These are phyloP conservation scores for Notospermus geniculatus DNA, from an alignment of 1,140 invertebrate genomes.

Conservation along the genomic window DNA sequence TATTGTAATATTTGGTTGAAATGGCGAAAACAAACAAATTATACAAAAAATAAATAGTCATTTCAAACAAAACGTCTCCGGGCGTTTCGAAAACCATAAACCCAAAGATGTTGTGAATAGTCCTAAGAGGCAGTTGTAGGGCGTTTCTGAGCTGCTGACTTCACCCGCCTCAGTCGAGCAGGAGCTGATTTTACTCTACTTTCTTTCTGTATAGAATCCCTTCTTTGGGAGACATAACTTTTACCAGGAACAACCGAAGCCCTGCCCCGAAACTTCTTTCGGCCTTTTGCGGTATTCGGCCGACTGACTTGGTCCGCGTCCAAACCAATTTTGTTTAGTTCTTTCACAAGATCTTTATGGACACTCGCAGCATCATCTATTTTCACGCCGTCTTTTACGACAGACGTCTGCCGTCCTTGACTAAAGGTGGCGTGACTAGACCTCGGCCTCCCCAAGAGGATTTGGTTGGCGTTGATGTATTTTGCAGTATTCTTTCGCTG, in stretches of 20 bases:
- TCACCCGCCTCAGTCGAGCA: not conserved
- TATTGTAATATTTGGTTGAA: too few relatives aligned
- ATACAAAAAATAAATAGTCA: too few relatives aligned
- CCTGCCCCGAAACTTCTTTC: conserved; percentile 32
- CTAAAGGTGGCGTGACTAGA: conserved; percentile 36
- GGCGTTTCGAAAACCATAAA: too few relatives aligned
- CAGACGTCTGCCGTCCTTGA: conserved; percentile 28
- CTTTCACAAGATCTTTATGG: conserved; percentile 20
- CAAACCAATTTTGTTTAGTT: conserved; percentile 40
- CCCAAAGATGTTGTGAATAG: too few relatives aligned
- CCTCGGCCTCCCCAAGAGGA: conserved; percentile 37
- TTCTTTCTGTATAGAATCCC: conserved; percentile 31
- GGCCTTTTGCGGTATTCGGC: conserved; percentile 21
- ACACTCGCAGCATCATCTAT: conserved; percentile 25
- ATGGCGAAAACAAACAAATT: too few relatives aligned
- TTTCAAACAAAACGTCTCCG: too few relatives aligned
- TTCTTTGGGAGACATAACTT: conserved; percentile 38
- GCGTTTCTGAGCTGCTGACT: too few relatives aligned
- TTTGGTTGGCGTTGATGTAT: conserved; percentile 43
- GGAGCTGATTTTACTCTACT: conserved; percentile 1
- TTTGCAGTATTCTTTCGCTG: conserved; percentile 35
- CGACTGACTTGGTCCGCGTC: conserved; percentile 24
- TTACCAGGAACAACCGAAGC: conserved; percentile 37
- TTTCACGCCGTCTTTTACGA: conserved; percentile 31
- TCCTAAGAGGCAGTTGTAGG: too few relatives aligned